A percentile compares a stretch with the other conserved stretches of the same genome.
phyloP scores from a whole-genome alignment of 2,797 vertebrate genomes.

The Coregonus ussuriensis region DNA sequence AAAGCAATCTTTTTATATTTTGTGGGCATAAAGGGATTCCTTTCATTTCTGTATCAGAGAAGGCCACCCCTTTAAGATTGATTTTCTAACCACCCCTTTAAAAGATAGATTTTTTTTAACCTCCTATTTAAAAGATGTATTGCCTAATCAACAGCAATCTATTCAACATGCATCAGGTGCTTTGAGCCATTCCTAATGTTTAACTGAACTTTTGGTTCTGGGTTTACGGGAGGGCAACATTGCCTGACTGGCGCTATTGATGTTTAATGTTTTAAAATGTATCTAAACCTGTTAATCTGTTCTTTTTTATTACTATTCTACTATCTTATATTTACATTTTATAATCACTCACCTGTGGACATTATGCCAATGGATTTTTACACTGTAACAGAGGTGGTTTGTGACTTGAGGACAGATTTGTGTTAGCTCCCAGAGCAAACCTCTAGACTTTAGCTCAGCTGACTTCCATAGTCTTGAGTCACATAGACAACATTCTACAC shows the following conservation, averaged over 20 bases:
- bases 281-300: neutral
- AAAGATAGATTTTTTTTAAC: neutral
- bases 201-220: constrained; percentile 10
- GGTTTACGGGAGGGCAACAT: neutral
- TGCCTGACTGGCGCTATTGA: neutral
- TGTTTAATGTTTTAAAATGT: neutral
- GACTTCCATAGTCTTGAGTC: neutral
- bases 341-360: neutral
- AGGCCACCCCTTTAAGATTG: constrained; percentile 65
- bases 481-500: neutral
- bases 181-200: constrained; percentile 65
- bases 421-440: neutral
- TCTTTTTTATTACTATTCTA: neutral
- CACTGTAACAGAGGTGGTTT: neutral
- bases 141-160: constrained; percentile 54
- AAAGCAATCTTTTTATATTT: constrained; percentile 51
- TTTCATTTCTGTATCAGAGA: constrained; percentile 50
- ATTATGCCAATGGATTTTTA: neutral
- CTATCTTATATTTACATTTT: neutral
- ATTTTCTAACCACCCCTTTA: constrained; percentile 6
- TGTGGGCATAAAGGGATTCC: constrained; percentile 34
- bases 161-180: constrained; percentile 67
- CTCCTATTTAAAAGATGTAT: constrained; percentile 30
- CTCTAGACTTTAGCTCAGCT: neutral
- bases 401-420: neutral